Conservation (phyloP, 1,140 invertebrate species). For the Zaprionus vittiger region DNA sequence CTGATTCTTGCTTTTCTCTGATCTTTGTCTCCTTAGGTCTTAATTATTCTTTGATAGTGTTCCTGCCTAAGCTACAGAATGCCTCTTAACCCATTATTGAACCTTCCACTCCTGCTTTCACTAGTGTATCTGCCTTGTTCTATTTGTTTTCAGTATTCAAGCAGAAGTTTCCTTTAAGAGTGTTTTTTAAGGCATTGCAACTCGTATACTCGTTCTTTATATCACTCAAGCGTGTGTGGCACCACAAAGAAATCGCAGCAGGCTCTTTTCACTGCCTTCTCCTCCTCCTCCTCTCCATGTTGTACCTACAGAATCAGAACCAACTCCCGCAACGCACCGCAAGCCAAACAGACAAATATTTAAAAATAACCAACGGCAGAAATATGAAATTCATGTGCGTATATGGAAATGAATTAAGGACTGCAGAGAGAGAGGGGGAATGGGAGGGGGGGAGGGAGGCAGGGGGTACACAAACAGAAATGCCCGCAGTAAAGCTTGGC, state of each 20-base stretch:
- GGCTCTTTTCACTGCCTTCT: not conserved
- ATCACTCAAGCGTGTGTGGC: conserved; percentile 2
- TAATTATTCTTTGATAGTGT: too few species aligned
- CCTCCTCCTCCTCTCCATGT: not conserved
- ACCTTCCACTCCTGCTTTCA: too few species aligned
- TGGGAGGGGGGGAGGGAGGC: not conserved
- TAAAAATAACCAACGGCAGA: conserved; percentile 46
- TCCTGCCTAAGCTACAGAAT: not conserved
- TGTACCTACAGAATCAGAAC: not conserved
- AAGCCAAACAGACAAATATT: conserved; percentile 43
- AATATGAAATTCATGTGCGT: conserved; percentile 77
- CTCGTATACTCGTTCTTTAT: not conserved
- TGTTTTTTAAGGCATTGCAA: not conserved
- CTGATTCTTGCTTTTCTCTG: too few species aligned
- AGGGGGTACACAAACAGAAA: conserved; percentile 3
- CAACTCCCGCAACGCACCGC: conserved; percentile 10
- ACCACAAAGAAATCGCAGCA: conserved; percentile 12
- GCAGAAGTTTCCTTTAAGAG: not conserved
- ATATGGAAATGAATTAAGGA: conserved; percentile 75
- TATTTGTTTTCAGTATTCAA: too few species aligned
- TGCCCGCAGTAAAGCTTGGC: conserved; percentile 43
- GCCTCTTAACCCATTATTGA: too few species aligned
- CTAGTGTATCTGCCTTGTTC: too few species aligned
- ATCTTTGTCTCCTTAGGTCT: too few species aligned
- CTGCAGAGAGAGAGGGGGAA: not conserved